Base-by-base conservation (phyloP, 37 sponge, comb jelly and placozoan genomes). In the Geodia barretti region DNA sequence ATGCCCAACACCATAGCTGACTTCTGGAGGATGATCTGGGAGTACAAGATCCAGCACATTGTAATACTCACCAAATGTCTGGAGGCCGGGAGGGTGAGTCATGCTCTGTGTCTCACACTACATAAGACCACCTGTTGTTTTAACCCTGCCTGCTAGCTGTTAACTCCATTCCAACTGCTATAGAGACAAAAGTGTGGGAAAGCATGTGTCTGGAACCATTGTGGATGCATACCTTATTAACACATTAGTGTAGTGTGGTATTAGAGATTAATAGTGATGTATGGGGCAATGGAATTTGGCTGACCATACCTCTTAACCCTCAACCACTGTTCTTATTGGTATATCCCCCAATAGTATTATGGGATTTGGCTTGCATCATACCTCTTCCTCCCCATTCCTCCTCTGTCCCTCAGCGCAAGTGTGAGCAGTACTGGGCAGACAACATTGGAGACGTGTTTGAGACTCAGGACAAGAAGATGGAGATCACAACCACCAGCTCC, bases 351-450 rank as follows among this genome's bases (percentile, higher is more conserved):
- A 4, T 4, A 7, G 7, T 7, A 28, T 1, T 28, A 25, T 1
- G 7, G 28, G 28, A 63, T 1, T 25, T 3, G 25, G 1, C 4
- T 1, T 1, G 1, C 64, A 63, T 29, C 5, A 29, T 3, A 63
- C 60, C 60, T 21, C 60, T 59, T 20, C 60, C 14, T 21, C 60
- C 60, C 60, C 20, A 14, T 20, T 59, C 60, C 60, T 20, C 20
- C 60, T 59, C 60, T 20, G 19, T 59, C 60, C 23, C 74, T 43
- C 64, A 92, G 94, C 80, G 66, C 54, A 96, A 96, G 62, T 96
- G 97, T 88, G 91, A 94, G 77, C 89, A 82, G 82, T 96, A 96
- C 76, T 96, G 97, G 97, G 89, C 89, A 14, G 92, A 96, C 7
- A 80, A 88, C 39, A 84, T 84, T 75, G 85, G 81, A 0, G 86